A percentile compares a stretch with the other conserved stretches of the same genome.
phyloP scores from a whole-genome alignment of 2,888 invertebrate species.

The Timema podura region DNA sequence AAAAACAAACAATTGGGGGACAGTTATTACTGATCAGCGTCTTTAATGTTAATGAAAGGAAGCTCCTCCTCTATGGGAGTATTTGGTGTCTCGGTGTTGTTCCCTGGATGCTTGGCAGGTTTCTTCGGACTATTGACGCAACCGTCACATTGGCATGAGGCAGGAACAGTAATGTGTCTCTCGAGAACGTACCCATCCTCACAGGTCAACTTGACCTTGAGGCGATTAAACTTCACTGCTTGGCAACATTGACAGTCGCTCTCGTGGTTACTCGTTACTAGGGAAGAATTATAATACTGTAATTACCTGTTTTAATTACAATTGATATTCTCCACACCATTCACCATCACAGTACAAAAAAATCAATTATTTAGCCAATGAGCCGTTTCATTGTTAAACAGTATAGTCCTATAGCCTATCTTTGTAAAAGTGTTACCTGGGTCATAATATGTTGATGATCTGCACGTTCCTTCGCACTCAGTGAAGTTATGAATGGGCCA shows the following conservation, averaged over 20 bases:
- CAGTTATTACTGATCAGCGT: too few relatives aligned
- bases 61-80: background rate
- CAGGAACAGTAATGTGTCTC: constrained; percentile 41
- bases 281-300: constrained; percentile 21
- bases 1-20: too few relatives aligned
- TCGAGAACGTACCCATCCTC: constrained; percentile 44
- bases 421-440: constrained; percentile 48
- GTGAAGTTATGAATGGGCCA: constrained; percentile 57
- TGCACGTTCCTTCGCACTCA: constrained; percentile 67
- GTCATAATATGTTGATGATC: constrained; percentile 58
- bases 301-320: background rate
- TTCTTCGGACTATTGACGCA: constrained; percentile 32
- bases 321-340: too few relatives aligned
- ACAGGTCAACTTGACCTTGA: constrained; percentile 47
- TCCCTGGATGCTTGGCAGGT: background rate
- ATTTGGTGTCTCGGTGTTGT: background rate
- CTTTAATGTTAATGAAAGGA: too few relatives aligned
- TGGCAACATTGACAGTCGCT: constrained; percentile 51
- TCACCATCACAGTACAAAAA: too few relatives aligned
- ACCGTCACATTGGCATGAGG: constrained; percentile 42
- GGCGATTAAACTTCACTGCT: constrained; percentile 39
- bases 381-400: too few relatives aligned
- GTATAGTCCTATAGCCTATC: too few relatives aligned
- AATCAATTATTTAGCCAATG: too few relatives aligned
- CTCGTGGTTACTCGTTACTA: constrained; percentile 39